These are phyloP conservation scores for Alexandromys fortis DNA, from an alignment of 2,113 vertebrate species.

Conservation along the genomic window DNA sequence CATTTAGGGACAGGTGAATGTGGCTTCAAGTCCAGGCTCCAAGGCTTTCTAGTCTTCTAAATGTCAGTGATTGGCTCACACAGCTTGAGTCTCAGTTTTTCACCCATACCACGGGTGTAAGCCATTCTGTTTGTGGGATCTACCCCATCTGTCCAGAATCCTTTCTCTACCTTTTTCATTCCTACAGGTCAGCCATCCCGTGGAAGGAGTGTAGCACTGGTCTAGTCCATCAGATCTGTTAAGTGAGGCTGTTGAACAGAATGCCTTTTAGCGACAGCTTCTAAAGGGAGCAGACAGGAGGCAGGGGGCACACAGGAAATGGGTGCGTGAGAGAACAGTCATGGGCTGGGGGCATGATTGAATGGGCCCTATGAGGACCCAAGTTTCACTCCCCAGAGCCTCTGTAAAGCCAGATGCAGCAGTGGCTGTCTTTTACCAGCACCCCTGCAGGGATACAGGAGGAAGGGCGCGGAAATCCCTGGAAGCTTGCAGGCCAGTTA, in stretches of 20 bases:
- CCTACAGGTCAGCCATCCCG: neutral
- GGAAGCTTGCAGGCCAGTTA: neutral
- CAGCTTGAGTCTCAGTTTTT: neutral
- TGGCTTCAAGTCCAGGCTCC: conserved; percentile 6
- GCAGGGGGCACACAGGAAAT: neutral
- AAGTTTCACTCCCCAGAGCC: neutral
- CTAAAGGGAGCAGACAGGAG: neutral
- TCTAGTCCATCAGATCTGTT: neutral
- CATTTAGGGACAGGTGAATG: neutral
- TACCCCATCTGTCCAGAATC: neutral
- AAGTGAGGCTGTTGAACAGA: neutral
- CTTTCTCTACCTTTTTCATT: neutral
- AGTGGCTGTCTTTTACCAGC: neutral
- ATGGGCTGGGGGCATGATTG: neutral
- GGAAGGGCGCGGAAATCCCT: neutral
- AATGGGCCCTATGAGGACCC: neutral
- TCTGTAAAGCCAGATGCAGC: neutral
- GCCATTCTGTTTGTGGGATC: neutral
- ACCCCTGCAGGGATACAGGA: too few species aligned
- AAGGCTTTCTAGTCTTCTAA: neutral
- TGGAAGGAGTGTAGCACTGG: neutral
- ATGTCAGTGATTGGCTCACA: neutral
- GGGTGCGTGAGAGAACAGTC: neutral
- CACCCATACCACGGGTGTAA: neutral
- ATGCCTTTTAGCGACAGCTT: neutral